Base-by-base conservation (phyloP, 2,113 vertebrate species). In the Tachysurus vachellii region DNA sequence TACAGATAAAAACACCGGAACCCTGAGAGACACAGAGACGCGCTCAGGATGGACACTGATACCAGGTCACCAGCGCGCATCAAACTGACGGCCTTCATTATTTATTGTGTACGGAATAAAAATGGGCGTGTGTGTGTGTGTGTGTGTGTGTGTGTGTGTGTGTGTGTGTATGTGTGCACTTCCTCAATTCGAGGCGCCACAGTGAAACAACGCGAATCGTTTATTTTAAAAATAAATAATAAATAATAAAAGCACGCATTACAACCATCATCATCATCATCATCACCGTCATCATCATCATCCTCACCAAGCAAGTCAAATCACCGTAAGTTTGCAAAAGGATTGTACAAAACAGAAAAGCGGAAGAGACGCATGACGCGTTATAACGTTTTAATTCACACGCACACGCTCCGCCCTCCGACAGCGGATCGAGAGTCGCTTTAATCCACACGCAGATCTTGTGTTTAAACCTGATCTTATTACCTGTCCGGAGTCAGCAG, bases 401-500 rank as follows among this genome's bases (percentile, higher is more conserved):
- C 85, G 23, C 26, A 47, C 86, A n/a, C 83, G 81, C 88, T 85
- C 76, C 73, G 80, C 82, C 73, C 75, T 88, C 77, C 23, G 28
- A 56, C n/a, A 5, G 21, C 76, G 61, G 70, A 28, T 80, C 79
- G 26, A 9, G 53, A 54, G n/a, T n/a, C 6, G 76, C 53, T 28
- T 13, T 23, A 31, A 31, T 31, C 28, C 76, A 77, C 73, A 5
- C 21, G 26, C 47, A 73, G 21, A 14, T 66, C 53, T 9, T 57
- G 31, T 9, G 6, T 11, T 10, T 17, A 17, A 50, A 21, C 44
- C 75, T 19, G 75, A 36, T 80, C 44, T 5, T 90, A 91, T 5
- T 90, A 91, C 91, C 91, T 91, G 91, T 88, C 88, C 85, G 85
- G 70, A 89, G 86, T 91, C 88, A 91, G 84, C 85, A 77, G 75